phyloP scores from a whole-genome alignment of 2,113 vertebrate species.

The Microtus oregoni region DNA sequence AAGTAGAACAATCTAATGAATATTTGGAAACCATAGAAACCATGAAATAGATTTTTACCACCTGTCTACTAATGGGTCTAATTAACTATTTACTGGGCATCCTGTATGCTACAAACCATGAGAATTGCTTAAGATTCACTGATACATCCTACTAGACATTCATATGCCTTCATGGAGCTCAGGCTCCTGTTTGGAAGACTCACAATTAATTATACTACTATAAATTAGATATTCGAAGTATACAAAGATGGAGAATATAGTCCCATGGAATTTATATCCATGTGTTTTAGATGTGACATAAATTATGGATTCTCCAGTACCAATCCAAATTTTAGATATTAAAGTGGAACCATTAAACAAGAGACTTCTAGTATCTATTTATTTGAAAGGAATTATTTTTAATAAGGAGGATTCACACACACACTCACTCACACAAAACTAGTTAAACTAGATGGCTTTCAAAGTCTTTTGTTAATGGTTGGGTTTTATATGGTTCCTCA shows the following conservation, averaged over 20 bases:
- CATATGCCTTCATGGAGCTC: not conserved
- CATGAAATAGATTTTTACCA: not conserved
- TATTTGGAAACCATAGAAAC: conserved; percentile 4
- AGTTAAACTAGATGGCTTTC: not conserved
- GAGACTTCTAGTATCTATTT: not conserved
- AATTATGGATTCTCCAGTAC: not conserved
- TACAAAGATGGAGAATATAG: not conserved
- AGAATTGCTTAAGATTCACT: conserved; percentile 9
- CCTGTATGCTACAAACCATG: not conserved
- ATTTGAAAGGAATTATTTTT: not conserved
- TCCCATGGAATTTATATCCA: not conserved
- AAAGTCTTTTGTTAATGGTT: not conserved
- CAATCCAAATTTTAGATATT: not conserved
- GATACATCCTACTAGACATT: not conserved
- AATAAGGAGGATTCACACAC: not conserved
- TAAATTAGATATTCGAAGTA: not conserved
- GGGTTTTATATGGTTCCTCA: too few species aligned
- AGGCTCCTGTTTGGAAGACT: not conserved
- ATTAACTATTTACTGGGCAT: not conserved
- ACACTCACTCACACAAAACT: not conserved
- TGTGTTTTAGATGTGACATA: not conserved
- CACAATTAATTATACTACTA: not conserved
- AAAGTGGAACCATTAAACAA: not conserved
- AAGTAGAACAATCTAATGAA: not conserved
- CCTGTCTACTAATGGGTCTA: not conserved